Conservation (phyloP, 2,888 invertebrate species). For the Theodoxus fluviatilis region DNA sequence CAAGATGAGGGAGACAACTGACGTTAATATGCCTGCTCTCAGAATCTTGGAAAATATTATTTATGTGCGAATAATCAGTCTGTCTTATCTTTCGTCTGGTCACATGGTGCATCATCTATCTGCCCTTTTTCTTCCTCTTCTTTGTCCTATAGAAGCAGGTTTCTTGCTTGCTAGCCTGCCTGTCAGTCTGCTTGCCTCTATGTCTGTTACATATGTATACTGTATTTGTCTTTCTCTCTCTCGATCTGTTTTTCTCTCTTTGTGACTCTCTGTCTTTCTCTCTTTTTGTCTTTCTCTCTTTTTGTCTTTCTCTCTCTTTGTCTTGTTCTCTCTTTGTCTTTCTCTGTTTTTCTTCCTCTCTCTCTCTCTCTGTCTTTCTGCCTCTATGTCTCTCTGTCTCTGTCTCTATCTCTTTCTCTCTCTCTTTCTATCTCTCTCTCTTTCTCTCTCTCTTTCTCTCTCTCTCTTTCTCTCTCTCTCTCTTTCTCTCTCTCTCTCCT, state of each 20-base stretch:
- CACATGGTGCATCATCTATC: too few relatives aligned
- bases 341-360: background rate
- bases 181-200: too few relatives aligned
- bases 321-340: background rate
- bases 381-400: background rate
- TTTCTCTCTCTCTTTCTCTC: background rate
- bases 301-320: slow-evolving; percentile 20
- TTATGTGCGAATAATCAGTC: too few relatives aligned
- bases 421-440: background rate
- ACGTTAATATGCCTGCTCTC: too few relatives aligned
- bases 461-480: background rate
- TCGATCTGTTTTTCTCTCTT: background rate
- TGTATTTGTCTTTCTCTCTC: background rate
- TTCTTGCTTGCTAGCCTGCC: too few relatives aligned
- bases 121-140: too few relatives aligned
- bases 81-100: too few relatives aligned
- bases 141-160: too few relatives aligned
- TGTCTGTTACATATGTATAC: too few relatives aligned
- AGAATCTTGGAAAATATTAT: too few relatives aligned
- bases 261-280: slow-evolving; percentile 1
- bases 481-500: background rate
- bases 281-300: slow-evolving; percentile 20
- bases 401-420: background rate
- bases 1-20: too few relatives aligned
- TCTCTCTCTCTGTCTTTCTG: background rate